phyloP scores from a whole-genome alignment of 1,140 invertebrate species.

The Plectus sambesii region DNA sequence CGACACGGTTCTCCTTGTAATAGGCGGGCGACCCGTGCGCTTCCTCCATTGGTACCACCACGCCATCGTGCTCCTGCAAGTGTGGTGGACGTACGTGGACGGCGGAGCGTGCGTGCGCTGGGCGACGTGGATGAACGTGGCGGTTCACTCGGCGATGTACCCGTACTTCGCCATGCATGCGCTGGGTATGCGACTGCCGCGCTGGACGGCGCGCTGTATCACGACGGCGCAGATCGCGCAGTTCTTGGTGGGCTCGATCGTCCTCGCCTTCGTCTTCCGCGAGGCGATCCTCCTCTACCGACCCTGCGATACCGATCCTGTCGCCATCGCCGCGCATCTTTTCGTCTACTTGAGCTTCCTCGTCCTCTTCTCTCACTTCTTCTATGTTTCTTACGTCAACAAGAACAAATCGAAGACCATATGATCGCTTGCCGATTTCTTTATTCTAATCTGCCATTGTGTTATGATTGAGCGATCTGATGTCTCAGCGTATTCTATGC shows the following conservation, averaged over 20 bases:
- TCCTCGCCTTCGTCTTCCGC: constrained; percentile 11
- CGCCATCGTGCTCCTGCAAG: constrained; percentile 13
- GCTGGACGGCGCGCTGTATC: constrained; percentile 9
- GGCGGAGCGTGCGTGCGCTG: constrained; percentile 54
- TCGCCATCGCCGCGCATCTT: constrained; percentile 14
- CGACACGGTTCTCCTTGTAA: constrained; percentile 17
- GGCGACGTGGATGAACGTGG: constrained; percentile 96
- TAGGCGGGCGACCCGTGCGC: constrained; percentile 11
- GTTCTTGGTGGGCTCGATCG: constrained; percentile 17
- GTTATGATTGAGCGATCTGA: no score
- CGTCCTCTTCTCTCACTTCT: constrained; percentile 13
- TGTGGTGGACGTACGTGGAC: constrained; percentile 6
- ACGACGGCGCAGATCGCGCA: constrained; percentile 16
- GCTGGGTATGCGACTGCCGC: constrained; percentile 2
- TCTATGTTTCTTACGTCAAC: constrained; percentile 19
- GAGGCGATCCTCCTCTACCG: constrained; percentile 5
- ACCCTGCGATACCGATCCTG: constrained; percentile 16
- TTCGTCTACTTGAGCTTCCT: constrained; percentile 18
- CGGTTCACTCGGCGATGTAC: constrained; percentile 93
- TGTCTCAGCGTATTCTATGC: no score
- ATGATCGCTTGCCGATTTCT: no score
- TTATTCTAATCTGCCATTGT: no score
- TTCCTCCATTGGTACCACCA: constrained; percentile 23
- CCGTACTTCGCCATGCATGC: constrained; percentile 53
- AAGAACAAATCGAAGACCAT: no score